phyloP scores from a whole-genome alignment of 92 coral and sea anemone genomes.

The Ricordea florida region DNA sequence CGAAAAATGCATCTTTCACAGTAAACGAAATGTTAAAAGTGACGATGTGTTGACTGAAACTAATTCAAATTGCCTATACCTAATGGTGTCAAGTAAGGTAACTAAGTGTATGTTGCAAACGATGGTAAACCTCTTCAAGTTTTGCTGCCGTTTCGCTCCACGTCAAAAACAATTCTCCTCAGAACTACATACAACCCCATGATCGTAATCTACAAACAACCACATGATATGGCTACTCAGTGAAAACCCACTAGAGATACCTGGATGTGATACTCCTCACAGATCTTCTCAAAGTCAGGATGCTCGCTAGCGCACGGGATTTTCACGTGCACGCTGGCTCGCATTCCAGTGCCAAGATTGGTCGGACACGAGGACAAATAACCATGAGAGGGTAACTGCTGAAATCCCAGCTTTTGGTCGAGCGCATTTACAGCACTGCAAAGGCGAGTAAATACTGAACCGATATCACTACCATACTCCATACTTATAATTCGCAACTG shows the following conservation, averaged over 20 bases:
- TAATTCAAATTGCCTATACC: too few species aligned
- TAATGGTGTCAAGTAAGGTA: too few species aligned
- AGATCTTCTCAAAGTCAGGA: slow-evolving; percentile 78
- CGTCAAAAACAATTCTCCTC: too few species aligned
- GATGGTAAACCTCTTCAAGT: too few species aligned
- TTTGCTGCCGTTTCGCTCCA: too few species aligned
- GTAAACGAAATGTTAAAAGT: too few species aligned
- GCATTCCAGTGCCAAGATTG: slow-evolving; percentile 96
- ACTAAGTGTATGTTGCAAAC: too few species aligned
- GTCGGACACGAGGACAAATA: slow-evolving; percentile 91
- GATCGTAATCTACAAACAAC: too few species aligned
- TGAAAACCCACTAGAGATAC: not conserved
- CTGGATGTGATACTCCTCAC: slow-evolving; percentile 79
- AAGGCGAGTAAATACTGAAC: slow-evolving; percentile 75
- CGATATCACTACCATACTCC: slow-evolving; percentile 86
- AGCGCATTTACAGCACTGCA: slow-evolving; percentile 84
- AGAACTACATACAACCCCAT: too few species aligned
- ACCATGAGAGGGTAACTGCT: slow-evolving; percentile 70
- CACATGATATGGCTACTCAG: too few species aligned
- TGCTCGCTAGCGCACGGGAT: slow-evolving; percentile 81
- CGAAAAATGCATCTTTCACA: too few species aligned
- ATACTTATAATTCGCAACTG: slow-evolving; percentile 92
- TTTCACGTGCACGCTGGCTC: slow-evolving; percentile 96
- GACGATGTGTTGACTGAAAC: too few species aligned
- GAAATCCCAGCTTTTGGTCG: slow-evolving; percentile 84